Evolutionary conservation across 2,113 vertebrate species (phyloP), one percentile per base, ranked within the genome.

Genomic region (Poecilia latipinna): DNA sequence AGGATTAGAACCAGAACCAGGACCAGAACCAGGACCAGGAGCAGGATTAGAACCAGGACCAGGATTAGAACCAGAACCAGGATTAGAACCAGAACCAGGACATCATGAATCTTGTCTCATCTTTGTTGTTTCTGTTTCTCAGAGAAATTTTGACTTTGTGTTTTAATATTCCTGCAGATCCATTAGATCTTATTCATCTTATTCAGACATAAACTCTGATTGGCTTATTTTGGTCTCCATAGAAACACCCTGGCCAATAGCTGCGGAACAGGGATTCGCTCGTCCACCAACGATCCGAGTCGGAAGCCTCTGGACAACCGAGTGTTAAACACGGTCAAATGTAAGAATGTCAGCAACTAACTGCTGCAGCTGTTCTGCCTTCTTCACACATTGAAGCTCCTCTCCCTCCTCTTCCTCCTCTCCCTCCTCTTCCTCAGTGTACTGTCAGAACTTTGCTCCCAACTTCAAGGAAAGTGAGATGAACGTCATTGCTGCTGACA

Each of bases 171-270:
- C 19, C 37, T 22, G 19, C 75, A 57, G 48, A 65, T 82, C 68
- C 35, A 78, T 85, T 85, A 85, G 71, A 7, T 62, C 73, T 84
- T 62, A 35, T 62, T 78, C 79, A 77, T 65, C 73, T 84, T 62
- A 35, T 62, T 78, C 79, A 77, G 65, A 61, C 72, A 83, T 76
- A 72, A 86, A 72, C 74, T 15, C 42, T 94, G 78, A 93, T 82
- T 90, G 64, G 85, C 5, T 80, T 88, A 64, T 88, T 88, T 80
- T 92, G 85, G 90, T 90, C 35, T 90, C 86, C 77, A 80, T 93
- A 99, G 97, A 93, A 99, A 98, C 93, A 98, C 97, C 0, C 93
- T 99, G 86, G 97, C 97, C 92, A 98, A 99, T 91, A 99, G 97
- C 93, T 99, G 97, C 0, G 97, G 97, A 67, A 98, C 97, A 0